phyloP scores from a whole-genome alignment of 2,113 vertebrate species.

The Pangasianodon hypophthalmus region DNA sequence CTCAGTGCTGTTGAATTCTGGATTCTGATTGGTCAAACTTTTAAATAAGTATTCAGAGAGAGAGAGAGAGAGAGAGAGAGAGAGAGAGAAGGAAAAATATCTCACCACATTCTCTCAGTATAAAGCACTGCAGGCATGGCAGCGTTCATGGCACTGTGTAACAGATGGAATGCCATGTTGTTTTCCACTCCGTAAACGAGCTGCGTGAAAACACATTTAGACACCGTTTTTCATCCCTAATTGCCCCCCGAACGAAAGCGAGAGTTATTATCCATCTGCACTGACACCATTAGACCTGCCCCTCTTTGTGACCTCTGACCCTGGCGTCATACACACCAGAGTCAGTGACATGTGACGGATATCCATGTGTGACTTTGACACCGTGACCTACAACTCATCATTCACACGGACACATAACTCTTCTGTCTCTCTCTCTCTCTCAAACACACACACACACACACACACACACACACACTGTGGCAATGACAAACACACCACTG shows the following conservation, averaged over 20 bases:
- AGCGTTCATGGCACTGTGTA: background rate
- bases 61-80: background rate
- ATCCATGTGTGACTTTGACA: constrained; percentile 22
- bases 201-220: constrained; percentile 25
- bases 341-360: constrained; percentile 33
- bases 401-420: constrained; percentile 19
- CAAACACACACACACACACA: constrained; percentile 18
- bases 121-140: background rate
- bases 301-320: constrained; percentile 36
- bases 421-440: background rate
- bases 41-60: background rate
- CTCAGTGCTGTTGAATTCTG: background rate
- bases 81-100: background rate
- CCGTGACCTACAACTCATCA: constrained; percentile 26
- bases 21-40: background rate
- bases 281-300: constrained; percentile 31
- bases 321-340: background rate
- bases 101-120: background rate
- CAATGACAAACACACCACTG: background rate
- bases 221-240: constrained; percentile 36
- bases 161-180: background rate
- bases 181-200: constrained; percentile 27
- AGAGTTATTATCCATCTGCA: constrained; percentile 38
- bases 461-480: constrained; percentile 14
- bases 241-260: constrained; percentile 23